Evolutionary conservation across 2,113 vertebrate species (phyloP).

Genomic region (Genyomyrus donnyi): DNA sequence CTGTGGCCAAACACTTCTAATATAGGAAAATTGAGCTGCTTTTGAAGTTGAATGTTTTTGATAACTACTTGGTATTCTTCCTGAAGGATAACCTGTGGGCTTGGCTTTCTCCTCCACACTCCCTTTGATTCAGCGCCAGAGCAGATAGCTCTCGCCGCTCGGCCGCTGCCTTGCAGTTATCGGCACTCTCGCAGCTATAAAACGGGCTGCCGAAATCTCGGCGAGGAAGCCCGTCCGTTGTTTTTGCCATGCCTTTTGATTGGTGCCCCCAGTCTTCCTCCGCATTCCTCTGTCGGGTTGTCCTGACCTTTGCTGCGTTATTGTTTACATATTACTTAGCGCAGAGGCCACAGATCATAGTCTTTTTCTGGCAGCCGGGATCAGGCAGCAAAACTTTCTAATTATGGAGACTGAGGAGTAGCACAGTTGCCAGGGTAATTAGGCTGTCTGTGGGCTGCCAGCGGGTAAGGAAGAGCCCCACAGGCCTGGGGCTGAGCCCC

Average conservation of each 20-base stretch:
- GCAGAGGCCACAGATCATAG: constrained; percentile 37
- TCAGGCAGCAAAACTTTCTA: constrained; percentile 15
- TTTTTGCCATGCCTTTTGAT: constrained; percentile 55
- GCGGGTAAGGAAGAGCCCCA: constrained; percentile 38
- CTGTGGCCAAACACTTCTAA: constrained; percentile 85
- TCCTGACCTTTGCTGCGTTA: constrained; percentile 56
- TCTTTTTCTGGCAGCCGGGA: constrained; percentile 9
- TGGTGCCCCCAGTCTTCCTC: constrained; percentile 40
- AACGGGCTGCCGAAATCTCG: constrained; percentile 63
- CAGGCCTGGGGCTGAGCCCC: constrained; percentile 35
- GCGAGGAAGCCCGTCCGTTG: constrained; percentile 66
- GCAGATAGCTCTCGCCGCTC: constrained; percentile 82
- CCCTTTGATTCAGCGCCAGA: constrained; percentile 99
- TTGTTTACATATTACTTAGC: constrained; percentile 46
- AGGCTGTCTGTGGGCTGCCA: constrained; percentile 38
- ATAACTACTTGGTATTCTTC: constrained; percentile 99
- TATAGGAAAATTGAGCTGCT: constrained; percentile 96
- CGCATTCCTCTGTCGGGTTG: constrained; percentile 67
- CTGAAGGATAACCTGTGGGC: constrained; percentile 97
- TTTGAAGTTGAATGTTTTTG: constrained; percentile 97
- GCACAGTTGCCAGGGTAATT: constrained; percentile 39
- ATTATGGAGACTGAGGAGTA: constrained; percentile 28
- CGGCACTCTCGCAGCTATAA: constrained; percentile 75
- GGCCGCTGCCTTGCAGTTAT: constrained; percentile 8
- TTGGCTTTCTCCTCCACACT: constrained; percentile 90